Base-by-base conservation (phyloP, 2,888 invertebrate genomes). In the Apotomis turbidana region DNA sequence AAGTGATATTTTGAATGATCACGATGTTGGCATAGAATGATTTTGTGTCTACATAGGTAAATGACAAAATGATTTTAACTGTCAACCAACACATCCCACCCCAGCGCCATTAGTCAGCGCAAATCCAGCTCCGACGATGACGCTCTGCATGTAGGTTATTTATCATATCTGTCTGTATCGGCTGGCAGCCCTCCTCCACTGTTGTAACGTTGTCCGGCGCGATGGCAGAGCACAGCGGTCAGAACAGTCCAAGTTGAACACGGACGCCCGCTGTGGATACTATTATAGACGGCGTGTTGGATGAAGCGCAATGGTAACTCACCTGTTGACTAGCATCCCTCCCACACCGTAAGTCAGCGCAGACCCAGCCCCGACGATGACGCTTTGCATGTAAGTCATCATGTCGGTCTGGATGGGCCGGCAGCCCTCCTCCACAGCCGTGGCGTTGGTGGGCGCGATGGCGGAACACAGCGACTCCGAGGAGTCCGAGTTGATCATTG, bases 191-290 rank as follows among this genome's bases (percentile, higher is more conserved):
- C n/a, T 77, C 84, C 0, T 76, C 74, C 3, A 76, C 80, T 3
- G 62, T 36, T 4, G 62, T 68, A 0, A 64, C 85, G 68, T 74
- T 63, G 46, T 71, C 76, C 0, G 90, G 89, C 0, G 87, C 86
- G 71, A 90, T 89, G 70, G 93, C 92, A 0, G 91, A 83, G 76
- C 93, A 93, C 2, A 93, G 85, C n/a, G 85, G 84, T 83, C 83
- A 51, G 80, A 83, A 8, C 84, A 76, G 51, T 83, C 83, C 0
- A 87, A 81, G 5, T 87, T 84, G 58, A 96, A 95, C 85, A 96
- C 96, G 69, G 96, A 95, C 77, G 97, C 97, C 15, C 98, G 92
- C 83, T 97, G 97, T 0, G 98, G 98, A 77, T 97, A 94, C 97
- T 15, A 15, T 1, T 98, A 98, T 49, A 98, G 94, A 13, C 97